These are phyloP conservation scores for Syngnathus typhle DNA, from an alignment of 2,113 vertebrate genomes.

Conservation along the genomic window DNA sequence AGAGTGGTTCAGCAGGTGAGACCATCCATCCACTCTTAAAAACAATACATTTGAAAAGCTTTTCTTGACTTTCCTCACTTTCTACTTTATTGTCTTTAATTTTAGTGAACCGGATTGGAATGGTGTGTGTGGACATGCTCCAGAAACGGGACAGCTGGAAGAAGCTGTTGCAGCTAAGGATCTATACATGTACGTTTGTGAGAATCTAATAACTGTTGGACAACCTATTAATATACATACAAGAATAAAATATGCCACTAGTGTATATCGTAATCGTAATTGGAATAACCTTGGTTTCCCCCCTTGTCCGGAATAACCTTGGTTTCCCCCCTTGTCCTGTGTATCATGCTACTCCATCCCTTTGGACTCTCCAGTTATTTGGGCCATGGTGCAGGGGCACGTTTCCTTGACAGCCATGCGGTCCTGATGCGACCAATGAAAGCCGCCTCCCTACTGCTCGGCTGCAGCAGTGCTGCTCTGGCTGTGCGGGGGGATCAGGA, in stretches of 20 bases:
- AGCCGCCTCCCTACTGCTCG: slow-evolving; percentile 79
- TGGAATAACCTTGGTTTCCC: no score
- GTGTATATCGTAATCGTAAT: no score
- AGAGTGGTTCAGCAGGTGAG: slow-evolving; percentile 81
- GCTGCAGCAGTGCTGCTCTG: slow-evolving; percentile 87
- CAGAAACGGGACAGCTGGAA: slow-evolving; percentile 70
- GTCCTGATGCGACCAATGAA: slow-evolving; percentile 73
- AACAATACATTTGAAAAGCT: background rate
- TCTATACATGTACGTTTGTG: slow-evolving; percentile 83
- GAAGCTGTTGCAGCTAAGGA: slow-evolving; percentile 77
- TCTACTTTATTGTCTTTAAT: slow-evolving; percentile 2
- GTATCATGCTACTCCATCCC: background rate
- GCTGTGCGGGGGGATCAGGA: slow-evolving; percentile 80
- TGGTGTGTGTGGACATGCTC: slow-evolving; percentile 76
- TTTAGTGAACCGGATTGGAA: slow-evolving; percentile 76
- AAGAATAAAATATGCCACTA: no score
- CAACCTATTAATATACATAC: background rate
- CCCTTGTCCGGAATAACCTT: no score
- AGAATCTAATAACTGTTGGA: background rate
- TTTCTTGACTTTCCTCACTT: background rate
- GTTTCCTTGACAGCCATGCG: slow-evolving; percentile 75
- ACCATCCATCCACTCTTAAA: background rate
- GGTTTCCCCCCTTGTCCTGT: background rate
- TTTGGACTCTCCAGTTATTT: slow-evolving; percentile 68
- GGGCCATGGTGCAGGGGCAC: slow-evolving; percentile 82